Base-by-base conservation (phyloP, 2,113 vertebrate species). In the Gracilinanus agilis region DNA sequence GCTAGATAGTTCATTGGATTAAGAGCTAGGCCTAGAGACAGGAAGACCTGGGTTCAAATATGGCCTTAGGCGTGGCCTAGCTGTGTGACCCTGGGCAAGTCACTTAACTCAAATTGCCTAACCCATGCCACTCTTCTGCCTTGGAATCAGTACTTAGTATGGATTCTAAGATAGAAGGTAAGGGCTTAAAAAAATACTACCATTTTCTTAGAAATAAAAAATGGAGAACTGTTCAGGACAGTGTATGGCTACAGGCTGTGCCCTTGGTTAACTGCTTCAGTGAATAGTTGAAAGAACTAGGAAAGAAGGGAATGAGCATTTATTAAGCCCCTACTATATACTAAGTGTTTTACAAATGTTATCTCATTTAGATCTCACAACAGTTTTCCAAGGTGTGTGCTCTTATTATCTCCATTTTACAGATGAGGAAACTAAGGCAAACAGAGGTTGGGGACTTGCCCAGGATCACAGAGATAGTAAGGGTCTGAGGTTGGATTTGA, bases 171-270 rank as follows among this genome's bases (percentile, higher is more conserved):
- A 49, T 5, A 49, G 49, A 49, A 49, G 49, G 49, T 49, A 49
- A 49, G 49, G 49, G 2, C 49, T 49, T 49, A 49, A 49, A 49
- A 49, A 49, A 49, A 49, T 49, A 49, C 49, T 49, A 49, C 5
- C 49, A 49, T 49, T 49, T 49, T 49, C 94, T 91, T 19, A 0
- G 96, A 96, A 97, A 97, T 97, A 94, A 93, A 88, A 93, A 88
- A 95, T 29, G 89, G 58, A 61, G 58, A 61, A 34, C 27, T 3
- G 0, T 61, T 61, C 58, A 67, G 27, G 29, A 34, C 25, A 10
- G 1, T 10, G 25, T 3, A 61, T 27, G 56, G 58, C 3, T 0
- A 11, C 11, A 27, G 11, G 58, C 58, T 67, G 27, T 34, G 58
- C 58, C 12, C 27, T 29, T 29, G 10, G 58, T 34, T 67, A 9